A percentile compares a stretch with the other conserved stretches of the same genome.
Conservation (phyloP, 2,113 vertebrate genomes). For the Ciconia boyciana region DNA sequence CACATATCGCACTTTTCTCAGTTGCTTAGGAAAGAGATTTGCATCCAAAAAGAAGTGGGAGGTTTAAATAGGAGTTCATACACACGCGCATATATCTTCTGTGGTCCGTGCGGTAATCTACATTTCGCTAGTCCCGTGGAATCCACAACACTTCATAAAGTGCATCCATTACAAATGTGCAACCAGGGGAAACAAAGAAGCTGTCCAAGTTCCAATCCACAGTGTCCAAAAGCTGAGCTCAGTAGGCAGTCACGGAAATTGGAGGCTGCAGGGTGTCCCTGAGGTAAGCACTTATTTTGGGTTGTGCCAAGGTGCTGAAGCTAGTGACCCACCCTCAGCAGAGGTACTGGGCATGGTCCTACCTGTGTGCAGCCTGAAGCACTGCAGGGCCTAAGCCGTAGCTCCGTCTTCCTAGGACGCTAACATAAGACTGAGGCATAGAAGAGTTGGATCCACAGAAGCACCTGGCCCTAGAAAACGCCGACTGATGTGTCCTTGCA, state of each 20-base stretch:
- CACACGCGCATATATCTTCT: not conserved
- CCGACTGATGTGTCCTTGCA: not conserved
- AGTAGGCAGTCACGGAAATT: not conserved
- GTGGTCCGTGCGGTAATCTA: not conserved
- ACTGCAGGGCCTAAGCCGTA: not conserved
- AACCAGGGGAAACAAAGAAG: not conserved
- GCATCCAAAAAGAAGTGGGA: slow-evolving; percentile 67
- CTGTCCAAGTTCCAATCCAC: not conserved
- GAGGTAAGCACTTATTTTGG: not conserved
- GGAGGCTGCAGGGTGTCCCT: not conserved
- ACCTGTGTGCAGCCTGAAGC: not conserved
- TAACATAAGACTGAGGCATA: not conserved
- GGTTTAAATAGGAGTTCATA: slow-evolving; percentile 56
- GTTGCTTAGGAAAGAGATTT: slow-evolving; percentile 69
- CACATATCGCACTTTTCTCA: slow-evolving; percentile 62
- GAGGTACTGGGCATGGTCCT: not conserved
- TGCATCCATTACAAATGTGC: not conserved
- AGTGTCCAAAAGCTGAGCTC: not conserved
- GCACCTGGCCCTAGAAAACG: not conserved
- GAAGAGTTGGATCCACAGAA: not conserved
- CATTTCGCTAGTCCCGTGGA: not conserved
- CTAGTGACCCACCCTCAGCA: not conserved
- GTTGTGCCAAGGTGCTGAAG: not conserved
- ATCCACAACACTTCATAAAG: not conserved
- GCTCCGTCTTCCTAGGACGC: not conserved